These are phyloP conservation scores for Dipodomys spectabilis DNA, from an alignment of 2,113 vertebrate species.

Conservation along the genomic window DNA sequence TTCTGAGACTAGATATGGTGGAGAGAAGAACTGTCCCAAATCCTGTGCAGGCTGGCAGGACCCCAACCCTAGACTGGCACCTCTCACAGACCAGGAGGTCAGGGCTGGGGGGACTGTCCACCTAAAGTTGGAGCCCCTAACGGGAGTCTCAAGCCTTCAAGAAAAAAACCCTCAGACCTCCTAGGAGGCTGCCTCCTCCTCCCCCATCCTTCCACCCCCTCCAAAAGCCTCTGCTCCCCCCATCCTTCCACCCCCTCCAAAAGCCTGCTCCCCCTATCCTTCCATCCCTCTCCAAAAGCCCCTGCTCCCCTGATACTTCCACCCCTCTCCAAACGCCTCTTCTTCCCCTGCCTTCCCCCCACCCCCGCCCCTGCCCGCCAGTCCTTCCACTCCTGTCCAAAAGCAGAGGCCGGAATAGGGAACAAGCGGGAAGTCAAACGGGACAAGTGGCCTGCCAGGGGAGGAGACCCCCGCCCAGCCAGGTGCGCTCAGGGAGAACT, in stretches of 20 bases:
- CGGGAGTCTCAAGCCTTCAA: not conserved
- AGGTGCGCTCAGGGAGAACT: not conserved
- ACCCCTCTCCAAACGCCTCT: too few relatives aligned
- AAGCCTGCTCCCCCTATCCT: too few relatives aligned
- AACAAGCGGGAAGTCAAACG: not conserved
- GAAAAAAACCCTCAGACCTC: not conserved
- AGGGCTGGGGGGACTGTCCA: not conserved
- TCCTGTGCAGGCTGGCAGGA: not conserved
- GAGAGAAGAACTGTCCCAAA: not conserved
- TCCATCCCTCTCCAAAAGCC: too few relatives aligned
- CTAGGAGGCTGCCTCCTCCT: too few relatives aligned
- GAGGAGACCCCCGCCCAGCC: not conserved
- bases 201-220: too few relatives aligned
- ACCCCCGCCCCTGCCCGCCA: too few relatives aligned
- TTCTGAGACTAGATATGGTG: not conserved
- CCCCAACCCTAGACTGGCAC: not conserved
- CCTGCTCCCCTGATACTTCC: too few relatives aligned
- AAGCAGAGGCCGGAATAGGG: not conserved
- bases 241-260: too few relatives aligned
- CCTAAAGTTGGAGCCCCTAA: too few relatives aligned
- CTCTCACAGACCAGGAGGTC: not conserved
- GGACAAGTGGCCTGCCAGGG: not conserved
- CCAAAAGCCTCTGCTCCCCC: too few relatives aligned
- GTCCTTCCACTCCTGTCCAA: rapidly evolving
- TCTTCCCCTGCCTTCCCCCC: too few relatives aligned